Evolutionary conservation across 2,797 vertebrate species (phyloP), one percentile per base, ranked within the genome.

Genomic region (Pteropus rufus): DNA sequence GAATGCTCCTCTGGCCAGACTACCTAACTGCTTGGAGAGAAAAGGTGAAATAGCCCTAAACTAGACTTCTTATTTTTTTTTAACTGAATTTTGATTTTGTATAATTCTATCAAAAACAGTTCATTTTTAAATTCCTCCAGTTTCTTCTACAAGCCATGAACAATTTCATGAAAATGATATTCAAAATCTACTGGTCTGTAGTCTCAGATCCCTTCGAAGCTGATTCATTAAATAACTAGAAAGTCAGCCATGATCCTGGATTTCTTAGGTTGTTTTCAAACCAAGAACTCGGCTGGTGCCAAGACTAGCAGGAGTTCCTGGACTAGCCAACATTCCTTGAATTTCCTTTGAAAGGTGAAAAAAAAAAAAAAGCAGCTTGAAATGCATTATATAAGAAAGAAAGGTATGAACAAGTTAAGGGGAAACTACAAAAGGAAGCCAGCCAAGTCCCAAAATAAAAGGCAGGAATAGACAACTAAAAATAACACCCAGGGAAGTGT

Each of bases 351-450:
- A 95, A 96, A 72, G 65, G 91, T 90, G 89, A 79, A 89, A 97
- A 93, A 86, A 79, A 62, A 64, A 76, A 89, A 87, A 90, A 76
- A 34, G 49, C 77, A 91, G 97, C 93, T 95, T 97, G 91, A 98
- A 98, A 98, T 98, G 97, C 94, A 95, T 95, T 97, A 87, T 96
- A 98, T 97, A 97, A 98, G 97, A 96, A 72, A 84, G 98, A 97
- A 96, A 97, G 85, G 70, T 64, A 97, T 97, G 98, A 95, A 96
- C 97, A 95, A 97, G 96, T 98, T 98, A 82, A 98, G 97, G 98
- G 99, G 98, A 99, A 99, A 97, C 98, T 97, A 95, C 98, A 98
- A 96, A 98, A 98, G 99, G 98, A 99, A 99, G 98, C 76, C 73
- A 97, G 97, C 97, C 97, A 98, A 98, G 98, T 98, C 98, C 98